Base-by-base conservation (phyloP, 2,797 vertebrate genomes). In the Onychomys arenicola region DNA sequence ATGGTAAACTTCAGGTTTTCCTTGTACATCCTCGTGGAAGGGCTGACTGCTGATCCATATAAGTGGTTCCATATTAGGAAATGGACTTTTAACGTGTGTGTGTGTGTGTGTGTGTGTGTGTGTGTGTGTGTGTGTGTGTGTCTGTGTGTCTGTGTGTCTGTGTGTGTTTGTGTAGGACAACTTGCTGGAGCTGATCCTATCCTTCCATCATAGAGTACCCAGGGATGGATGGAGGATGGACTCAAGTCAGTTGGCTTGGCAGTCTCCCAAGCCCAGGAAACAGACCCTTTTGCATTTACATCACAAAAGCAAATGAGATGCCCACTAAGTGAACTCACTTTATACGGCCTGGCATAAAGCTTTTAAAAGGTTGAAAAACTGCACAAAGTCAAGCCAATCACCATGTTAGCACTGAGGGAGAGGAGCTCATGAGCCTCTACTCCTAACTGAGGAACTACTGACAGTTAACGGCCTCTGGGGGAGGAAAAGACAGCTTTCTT, bases 1-100 rank as follows among this genome's bases (percentile, higher is more conserved):
- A 89, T 65, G 43, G 13, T 80, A 57, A 96, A 59, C 32, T 93
- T 19, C 88, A 78, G 76, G 67, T 92, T 95, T 95, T 89, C 37
- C 69, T 69, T 55, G 3, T 49, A 59, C 1, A 23, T 65, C 21
- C 4, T 59, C 88, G 40, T 78, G 29, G 67, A 92, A 92, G 91
- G 73, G 43, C 94, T 89, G 67, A 95, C 9, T 73, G 23, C 49
- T 61, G 43, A 86, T 61, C 73, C 69, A 80, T 59, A 32, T 6
- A 73, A 78, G 13, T 61, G 59, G 3, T 17, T 96, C 37, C 49
- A 61, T 86, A 85, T 76, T 67, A 63, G 57, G 34, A 96, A 84
- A 49, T 34, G 17, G 40, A 49, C 29, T 49, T 67, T 67, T 34
- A 84, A n/a, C 32, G 29, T 55, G 10, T 80, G 77, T 55, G 21